phyloP scores from a whole-genome alignment of 92 coral and sea anemone species.

The Parazoanthus swiftii region DNA sequence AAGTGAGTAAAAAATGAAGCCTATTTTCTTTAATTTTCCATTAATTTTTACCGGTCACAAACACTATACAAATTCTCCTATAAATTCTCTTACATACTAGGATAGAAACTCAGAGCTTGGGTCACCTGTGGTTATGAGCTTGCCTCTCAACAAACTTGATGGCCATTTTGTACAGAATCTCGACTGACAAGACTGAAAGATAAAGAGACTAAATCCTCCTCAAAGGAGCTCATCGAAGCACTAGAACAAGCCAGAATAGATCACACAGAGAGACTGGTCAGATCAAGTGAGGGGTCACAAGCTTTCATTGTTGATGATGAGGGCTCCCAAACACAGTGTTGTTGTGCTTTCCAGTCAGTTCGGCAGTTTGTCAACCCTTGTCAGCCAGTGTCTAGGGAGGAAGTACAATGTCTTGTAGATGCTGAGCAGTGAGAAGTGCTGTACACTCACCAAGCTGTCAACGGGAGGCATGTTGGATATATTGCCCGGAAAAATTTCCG shows the following conservation, averaged over 20 bases:
- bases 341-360: conserved; percentile 22
- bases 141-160: not conserved
- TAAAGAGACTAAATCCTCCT: conserved; percentile 16
- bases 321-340: not conserved
- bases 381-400: conserved; percentile 31
- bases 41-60: no score
- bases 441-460: no score
- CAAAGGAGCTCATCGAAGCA: conserved; percentile 36
- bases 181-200: conserved; percentile 25
- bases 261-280: conserved; percentile 41
- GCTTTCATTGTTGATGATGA: conserved; percentile 30
- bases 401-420: conserved; percentile 32
- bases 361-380: conserved; percentile 29
- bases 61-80: no score
- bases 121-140: no score
- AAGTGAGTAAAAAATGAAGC: no score
- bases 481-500: no score
- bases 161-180: conserved; percentile 7
- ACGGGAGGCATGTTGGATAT: no score
- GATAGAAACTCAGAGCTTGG: no score
- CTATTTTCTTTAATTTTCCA: no score
- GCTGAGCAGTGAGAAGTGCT: conserved; percentile 6
- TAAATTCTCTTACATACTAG: no score
- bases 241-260: conserved; percentile 41
- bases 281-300: conserved; percentile 9